Evolutionary conservation across 1,140 invertebrate species (phyloP).

Genomic region (Anastrepha ludens): DNA sequence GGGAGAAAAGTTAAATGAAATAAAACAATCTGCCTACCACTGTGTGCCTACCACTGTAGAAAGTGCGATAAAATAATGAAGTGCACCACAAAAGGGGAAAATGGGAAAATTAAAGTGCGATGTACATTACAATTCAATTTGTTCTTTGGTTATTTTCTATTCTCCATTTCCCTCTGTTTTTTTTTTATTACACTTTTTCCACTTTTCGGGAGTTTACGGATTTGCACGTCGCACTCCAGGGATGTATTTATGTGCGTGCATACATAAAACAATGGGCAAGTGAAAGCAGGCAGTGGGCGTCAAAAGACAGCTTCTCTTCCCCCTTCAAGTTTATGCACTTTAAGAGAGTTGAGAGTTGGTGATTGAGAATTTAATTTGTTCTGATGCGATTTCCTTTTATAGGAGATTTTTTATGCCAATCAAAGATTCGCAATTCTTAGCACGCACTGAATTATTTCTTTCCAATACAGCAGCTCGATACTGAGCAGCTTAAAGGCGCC

Average conservation of each 20-base stretch:
- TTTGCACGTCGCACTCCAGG: constrained; percentile 20
- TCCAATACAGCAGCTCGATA: not conserved
- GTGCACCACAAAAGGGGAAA: not conserved
- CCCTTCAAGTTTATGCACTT: not conserved
- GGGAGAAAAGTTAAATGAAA: not conserved
- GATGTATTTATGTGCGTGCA: not conserved
- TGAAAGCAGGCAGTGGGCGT: not conserved
- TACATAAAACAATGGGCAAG: not conserved
- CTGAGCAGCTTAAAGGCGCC: not conserved
- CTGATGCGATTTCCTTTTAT: not conserved
- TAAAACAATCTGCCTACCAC: constrained; percentile 4
- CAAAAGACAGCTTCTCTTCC: not conserved
- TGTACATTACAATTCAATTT: constrained; percentile 31
- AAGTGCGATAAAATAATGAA: constrained; percentile 6
- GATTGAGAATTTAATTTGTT: not conserved
- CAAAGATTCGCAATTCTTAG: not conserved
- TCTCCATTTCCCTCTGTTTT: not conserved
- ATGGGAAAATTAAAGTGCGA: not conserved
- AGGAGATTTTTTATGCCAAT: not conserved
- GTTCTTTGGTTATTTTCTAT: not conserved
- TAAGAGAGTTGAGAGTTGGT: not conserved
- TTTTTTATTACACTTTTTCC: not conserved
- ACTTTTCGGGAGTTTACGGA: not conserved
- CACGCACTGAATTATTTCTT: not conserved
- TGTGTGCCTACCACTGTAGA: not conserved